Evolutionary conservation across 2,888 invertebrate species (phyloP).

Genomic region (Cheilosia impressa): DNA sequence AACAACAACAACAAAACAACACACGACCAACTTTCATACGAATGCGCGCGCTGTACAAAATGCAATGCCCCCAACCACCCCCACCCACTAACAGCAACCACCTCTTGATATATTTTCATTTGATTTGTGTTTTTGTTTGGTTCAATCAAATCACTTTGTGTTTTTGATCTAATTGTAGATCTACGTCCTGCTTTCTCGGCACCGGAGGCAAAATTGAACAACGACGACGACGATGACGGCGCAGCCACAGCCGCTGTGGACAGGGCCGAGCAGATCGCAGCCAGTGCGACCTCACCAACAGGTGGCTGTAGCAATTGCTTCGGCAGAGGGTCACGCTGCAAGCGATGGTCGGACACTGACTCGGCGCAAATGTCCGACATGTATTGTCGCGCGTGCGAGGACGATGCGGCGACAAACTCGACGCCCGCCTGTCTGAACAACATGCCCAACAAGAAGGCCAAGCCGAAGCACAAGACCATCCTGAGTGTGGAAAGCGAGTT

Average conservation of each 20-base stretch:
- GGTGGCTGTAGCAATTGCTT: constrained; percentile 83
- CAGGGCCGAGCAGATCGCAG: constrained; percentile 76
- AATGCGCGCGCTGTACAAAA: constrained; percentile 36
- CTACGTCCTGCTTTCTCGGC: constrained; percentile 84
- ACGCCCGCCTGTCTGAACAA: constrained; percentile 85
- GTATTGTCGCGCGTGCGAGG: constrained; percentile 84
- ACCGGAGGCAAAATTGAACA: constrained; percentile 82
- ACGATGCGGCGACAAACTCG: constrained; percentile 79
- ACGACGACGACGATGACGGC: constrained; percentile 53
- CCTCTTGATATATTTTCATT: constrained; percentile 22
- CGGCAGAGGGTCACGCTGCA: constrained; percentile 80
- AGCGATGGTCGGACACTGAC: constrained; percentile 80
- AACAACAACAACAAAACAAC: background rate
- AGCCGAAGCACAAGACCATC: constrained; percentile 81
- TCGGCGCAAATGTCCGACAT: constrained; percentile 86
- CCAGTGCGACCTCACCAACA: constrained; percentile 73
- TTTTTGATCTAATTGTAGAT: constrained; percentile 83
- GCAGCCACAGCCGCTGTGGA: constrained; percentile 75
- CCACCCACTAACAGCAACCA: constrained; percentile 1
- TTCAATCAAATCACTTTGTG: constrained; percentile 80
- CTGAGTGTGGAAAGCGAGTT: constrained; percentile 83
- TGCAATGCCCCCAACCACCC: constrained; percentile 23
- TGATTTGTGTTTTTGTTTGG: constrained; percentile 57
- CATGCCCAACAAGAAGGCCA: constrained; percentile 81
- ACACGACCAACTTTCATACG: constrained; percentile 30